Evolutionary conservation across 2,113 vertebrate species (phyloP).

Genomic region (Rhineura floridana): DNA sequence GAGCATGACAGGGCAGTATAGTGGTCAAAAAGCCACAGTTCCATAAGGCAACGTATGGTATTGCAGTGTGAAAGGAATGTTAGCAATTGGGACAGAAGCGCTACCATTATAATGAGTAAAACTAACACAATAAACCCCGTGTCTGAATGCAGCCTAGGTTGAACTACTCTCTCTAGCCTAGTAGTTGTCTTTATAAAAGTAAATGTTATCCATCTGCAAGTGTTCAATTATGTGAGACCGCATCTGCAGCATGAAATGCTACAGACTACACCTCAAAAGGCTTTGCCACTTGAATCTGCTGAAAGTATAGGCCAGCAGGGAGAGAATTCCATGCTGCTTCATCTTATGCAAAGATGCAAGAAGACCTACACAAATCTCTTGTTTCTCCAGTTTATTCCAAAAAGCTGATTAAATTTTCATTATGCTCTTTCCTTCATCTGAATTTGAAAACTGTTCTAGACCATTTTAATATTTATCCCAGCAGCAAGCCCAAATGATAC

Average conservation of each 20-base stretch:
- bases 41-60: too few species aligned
- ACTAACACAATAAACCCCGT: too few species aligned
- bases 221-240: neutral
- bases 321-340: neutral
- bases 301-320: neutral
- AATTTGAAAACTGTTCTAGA: neutral
- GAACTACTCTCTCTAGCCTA: neutral
- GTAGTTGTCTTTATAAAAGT: too few species aligned
- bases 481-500: neutral
- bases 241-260: neutral
- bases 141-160: neutral
- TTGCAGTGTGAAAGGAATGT: too few species aligned
- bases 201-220: neutral
- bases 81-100: too few species aligned
- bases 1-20: too few species aligned
- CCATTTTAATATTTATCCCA: constrained; percentile 2
- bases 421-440: neutral
- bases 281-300: neutral
- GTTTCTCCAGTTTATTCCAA: neutral
- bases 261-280: neutral
- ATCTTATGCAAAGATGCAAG: neutral
- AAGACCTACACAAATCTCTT: neutral
- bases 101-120: too few species aligned
- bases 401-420: neutral
- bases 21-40: too few species aligned